Base-by-base conservation (phyloP, 2,113 vertebrate genomes). In the Apaloderma vittatum region DNA sequence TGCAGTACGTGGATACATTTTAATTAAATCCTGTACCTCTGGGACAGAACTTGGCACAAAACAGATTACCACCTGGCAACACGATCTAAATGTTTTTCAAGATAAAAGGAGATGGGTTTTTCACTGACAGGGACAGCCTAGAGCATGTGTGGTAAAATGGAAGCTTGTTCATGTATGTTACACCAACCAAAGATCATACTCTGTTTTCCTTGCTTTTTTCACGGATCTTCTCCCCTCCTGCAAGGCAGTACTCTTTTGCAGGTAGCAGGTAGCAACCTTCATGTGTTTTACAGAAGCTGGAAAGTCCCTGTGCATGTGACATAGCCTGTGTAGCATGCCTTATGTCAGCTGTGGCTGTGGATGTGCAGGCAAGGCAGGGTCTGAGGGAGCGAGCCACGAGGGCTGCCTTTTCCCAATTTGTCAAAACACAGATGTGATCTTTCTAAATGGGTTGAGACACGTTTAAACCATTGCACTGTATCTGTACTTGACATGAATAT, bases 181-280 rank as follows among this genome's bases (percentile, higher is more conserved):
- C 12, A 58, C 23, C 4, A 36, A 1, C 16, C 7, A 3, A 59
- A 49, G 34, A 57, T 22, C 4, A 0, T 17, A 12, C 18, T 45
- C 52, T 45, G n/a, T 6, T 63, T 81, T 74, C 65, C 16, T 77
- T 37, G 6, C 17, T 46, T 13, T 82, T 85, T 59, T 45, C 1
- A 22, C 23, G 23, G 43, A 5, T 27, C 3, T 11, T 48, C 8
- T 63, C 30, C 43, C 36, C 30, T 82, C 11, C 29, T 86, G 54
- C 21, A 21, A 37, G 16, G 26, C 52, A 26, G 29, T 67, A 16
- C 13, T 71, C 17, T 37, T 49, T 43, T 65, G 36, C 36, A 59
- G 52, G 45, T 59, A 58, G 59, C 36, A 73, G 8, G 18, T 48
- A 6, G 34, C 34, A 75, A 43, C 16, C 16, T 61, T 21, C 8